Evolutionary conservation across 2,113 vertebrate genomes (phyloP), one percentile per base, ranked within the genome.

Genomic region (Heterochromis multidens): DNA sequence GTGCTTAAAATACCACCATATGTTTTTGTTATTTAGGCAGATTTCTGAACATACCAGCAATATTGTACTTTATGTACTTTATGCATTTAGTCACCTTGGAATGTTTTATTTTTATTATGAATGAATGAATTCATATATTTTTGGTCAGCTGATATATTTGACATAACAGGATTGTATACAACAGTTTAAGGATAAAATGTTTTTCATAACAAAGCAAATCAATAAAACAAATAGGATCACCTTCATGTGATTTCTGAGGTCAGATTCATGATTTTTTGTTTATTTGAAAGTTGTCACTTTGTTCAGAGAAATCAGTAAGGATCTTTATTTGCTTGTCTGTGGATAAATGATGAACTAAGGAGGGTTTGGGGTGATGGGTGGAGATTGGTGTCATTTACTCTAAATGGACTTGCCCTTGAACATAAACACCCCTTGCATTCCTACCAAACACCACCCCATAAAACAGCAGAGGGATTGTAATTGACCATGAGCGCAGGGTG

Each of bases 371-470:
- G 6, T 6, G 9, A 33, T 8, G 11, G 6, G 21, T 21, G 9
- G 12, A 10, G 40, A 10, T 31, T 17, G 52, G 40, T 81, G 79
- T 60, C 63, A 82, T 86, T 92, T 72, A 76, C 82, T 77, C 80
- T 17, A 6, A 43, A 61, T 52, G 27, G 72, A 77, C 70, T 56
- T 87, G 90, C 33, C 91, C 89, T 92, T 91, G 89, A 89, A 88
- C 65, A 80, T 90, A 89, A 90, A 80, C 56, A 88, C 58, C 58
- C 3, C 3, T 60, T 87, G 54, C 31, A 88, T 87, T 86, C 29
- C 27, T 37, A 56, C 52, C 61, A 81, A 89, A 93, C 63, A 77
- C 29, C 61, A 80, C 19, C 80, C 79, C 12, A 79, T 67, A 84
- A 77, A 83, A 54, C 59, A 65, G 59, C 74, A 52, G 9, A 17